phyloP scores from a whole-genome alignment of 2,113 vertebrate species.

The Casuarius casuarius region DNA sequence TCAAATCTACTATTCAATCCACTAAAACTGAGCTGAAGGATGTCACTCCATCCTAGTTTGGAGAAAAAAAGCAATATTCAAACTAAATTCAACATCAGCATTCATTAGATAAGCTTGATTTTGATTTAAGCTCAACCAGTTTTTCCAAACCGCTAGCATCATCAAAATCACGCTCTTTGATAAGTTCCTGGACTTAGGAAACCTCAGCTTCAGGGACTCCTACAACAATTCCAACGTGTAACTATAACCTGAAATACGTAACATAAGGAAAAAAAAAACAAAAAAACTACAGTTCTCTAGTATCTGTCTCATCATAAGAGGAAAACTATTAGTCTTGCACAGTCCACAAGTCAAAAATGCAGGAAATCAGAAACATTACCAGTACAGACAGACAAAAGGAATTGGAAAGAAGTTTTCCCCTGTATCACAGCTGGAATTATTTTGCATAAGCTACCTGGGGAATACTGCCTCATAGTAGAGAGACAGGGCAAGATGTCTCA shows the following conservation, averaged over 20 bases:
- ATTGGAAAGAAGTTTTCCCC: not conserved
- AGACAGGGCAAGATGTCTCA: not conserved
- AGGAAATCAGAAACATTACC: not conserved
- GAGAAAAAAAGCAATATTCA: not conserved
- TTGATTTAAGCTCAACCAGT: not conserved
- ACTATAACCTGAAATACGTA: not conserved
- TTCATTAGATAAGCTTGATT: not conserved
- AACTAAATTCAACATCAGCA: not conserved
- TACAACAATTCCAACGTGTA: not conserved
- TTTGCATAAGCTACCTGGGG: not conserved
- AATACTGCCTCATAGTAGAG: not conserved
- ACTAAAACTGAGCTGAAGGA: not conserved
- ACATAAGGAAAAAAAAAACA: not conserved
- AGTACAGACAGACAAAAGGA: not conserved
- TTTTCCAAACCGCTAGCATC: not conserved
- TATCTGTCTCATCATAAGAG: not conserved
- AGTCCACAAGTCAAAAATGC: not conserved
- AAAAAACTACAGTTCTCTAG: not conserved
- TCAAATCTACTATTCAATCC: not conserved
- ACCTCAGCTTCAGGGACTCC: not conserved
- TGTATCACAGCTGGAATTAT: not conserved
- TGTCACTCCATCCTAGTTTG: not conserved
- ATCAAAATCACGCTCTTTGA: not conserved
- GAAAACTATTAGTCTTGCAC: not conserved
- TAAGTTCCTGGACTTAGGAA: not conserved